phyloP scores from a whole-genome alignment of 2,113 vertebrate species.

The Eulemur rufifrons region DNA sequence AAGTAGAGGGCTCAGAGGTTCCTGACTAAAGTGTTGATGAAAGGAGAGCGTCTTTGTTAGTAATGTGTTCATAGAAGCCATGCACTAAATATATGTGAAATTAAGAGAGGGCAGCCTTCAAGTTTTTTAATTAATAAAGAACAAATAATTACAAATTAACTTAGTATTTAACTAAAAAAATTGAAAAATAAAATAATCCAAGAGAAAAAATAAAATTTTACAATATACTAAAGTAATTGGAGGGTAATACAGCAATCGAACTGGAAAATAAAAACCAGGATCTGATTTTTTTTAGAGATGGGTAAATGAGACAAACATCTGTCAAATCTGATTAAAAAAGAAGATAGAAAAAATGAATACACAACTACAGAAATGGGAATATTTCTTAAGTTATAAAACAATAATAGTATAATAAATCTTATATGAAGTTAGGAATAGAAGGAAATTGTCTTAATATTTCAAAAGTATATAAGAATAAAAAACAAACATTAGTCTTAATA shows the following conservation, averaged over 20 bases:
- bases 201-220: neutral
- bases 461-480: neutral
- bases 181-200: constrained; percentile 1
- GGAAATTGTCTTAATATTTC: neutral
- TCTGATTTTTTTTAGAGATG: neutral
- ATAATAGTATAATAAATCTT: neutral
- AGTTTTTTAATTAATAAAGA: neutral
- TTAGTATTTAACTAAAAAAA: neutral
- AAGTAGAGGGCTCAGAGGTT: neutral
- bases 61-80: neutral
- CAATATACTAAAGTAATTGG: neutral
- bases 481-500: neutral
- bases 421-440: neutral
- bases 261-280: neutral
- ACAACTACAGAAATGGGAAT: neutral
- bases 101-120: neutral
- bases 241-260: neutral
- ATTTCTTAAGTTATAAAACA: neutral
- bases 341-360: neutral
- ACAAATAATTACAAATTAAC: neutral
- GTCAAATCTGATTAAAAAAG: neutral
- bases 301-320: neutral
- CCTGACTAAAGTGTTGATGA: neutral
- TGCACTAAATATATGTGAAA: neutral
- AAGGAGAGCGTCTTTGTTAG: neutral